These are phyloP conservation scores for Pseudonaja textilis DNA, from an alignment of 2,113 vertebrate genomes.

Conservation along the genomic window DNA sequence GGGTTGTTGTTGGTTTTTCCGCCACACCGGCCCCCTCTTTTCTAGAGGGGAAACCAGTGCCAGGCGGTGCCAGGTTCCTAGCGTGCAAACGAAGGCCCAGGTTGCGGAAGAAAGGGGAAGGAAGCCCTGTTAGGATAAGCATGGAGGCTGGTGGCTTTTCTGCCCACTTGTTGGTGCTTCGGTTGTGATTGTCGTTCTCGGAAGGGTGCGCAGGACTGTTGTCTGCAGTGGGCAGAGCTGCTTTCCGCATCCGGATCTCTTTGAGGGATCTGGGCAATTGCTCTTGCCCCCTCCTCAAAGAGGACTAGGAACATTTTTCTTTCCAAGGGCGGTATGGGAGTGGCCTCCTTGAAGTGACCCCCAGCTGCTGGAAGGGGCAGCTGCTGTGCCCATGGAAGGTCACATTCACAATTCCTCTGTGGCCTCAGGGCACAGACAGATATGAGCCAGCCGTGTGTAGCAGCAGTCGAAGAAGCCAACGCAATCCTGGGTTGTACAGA, in stretches of 20 bases:
- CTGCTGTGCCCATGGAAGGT: not conserved
- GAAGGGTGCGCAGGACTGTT: not conserved
- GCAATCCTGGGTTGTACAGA: too few relatives aligned
- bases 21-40: too few relatives aligned
- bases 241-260: not conserved
- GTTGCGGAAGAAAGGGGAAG: too few relatives aligned
- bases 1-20: not conserved
- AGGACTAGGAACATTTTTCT: not conserved
- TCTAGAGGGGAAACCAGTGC: too few relatives aligned
- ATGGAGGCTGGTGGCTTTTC: not conserved
- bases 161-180: not conserved
- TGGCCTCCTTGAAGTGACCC: not conserved
- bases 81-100: too few relatives aligned
- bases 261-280: too few relatives aligned
- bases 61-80: too few relatives aligned
- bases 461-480: too few relatives aligned
- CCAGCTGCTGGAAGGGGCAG: not conserved
- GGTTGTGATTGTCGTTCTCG: not conserved
- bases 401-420: not conserved
- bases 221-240: not conserved
- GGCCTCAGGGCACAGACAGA: too few relatives aligned
- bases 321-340: accelerated
- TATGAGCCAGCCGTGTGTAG: too few relatives aligned
- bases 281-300: too few relatives aligned
- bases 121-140: too few relatives aligned